Evolutionary conservation across 2,888 invertebrate genomes (phyloP), one percentile per base, ranked within the genome.

Genomic region (Elysia crispata): DNA sequence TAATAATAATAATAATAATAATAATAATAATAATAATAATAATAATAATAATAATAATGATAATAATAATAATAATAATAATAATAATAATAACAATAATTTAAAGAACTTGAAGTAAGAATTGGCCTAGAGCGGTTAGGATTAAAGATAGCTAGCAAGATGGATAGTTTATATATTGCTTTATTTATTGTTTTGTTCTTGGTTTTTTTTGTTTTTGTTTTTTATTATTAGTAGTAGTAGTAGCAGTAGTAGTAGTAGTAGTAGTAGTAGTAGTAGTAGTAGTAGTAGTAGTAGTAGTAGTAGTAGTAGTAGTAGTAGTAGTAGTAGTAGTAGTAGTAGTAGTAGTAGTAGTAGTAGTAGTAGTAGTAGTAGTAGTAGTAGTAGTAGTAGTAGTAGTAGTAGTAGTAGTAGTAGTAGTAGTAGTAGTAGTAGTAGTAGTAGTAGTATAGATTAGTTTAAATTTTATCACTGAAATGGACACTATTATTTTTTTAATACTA

Each of bases 291-390:
- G 60, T 8, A 60, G 60, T 8, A 60, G 60, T 60, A 60, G 60
- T 60, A 60, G 60, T 60, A 60, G 60, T 60, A 60, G 60, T 60
- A 60, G 60, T 60, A 60, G 60, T 60, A 60, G 60, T 60, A 60
- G 60, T 60, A 60, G 11, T 60, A 60, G 60, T 60, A 60, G 60
- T 60, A 60, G 60, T 60, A 60, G 60, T 60, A 60, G 60, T 60
- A 60, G 60, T 60, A 60, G 60, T 60, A 60, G 60, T 60, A 60
- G 60, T 60, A 60, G 60, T 60, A 60, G 60, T 60, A 60, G 60
- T 60, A 60, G 60, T 60, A 60, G 60, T 8, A 60, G 60, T 60
- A 60, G 60, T 60, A 60, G 60, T 60, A 60, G 60, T 60, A 60
- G 60, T 60, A 60, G 60, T 60, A 60, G 60, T 60, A 60, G 60